Percentiles rank a stretch among this genome's conserved stretches.
These are phyloP conservation scores for Oxyura jamaicensis DNA, from an alignment of 2,113 vertebrate genomes.

Conservation along the genomic window DNA sequence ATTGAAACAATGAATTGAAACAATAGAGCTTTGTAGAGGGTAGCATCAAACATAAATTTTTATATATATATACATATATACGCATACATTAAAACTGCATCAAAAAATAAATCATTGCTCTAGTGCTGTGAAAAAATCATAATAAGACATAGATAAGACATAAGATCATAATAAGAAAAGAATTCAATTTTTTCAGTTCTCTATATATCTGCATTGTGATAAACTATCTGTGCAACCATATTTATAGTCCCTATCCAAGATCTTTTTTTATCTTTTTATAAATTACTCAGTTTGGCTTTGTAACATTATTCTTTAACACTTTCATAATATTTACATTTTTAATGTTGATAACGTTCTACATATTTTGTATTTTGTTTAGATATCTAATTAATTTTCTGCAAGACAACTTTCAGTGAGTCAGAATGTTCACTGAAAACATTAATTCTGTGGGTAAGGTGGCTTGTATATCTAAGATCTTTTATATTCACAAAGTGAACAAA, in stretches of 20 bases:
- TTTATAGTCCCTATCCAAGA: background rate
- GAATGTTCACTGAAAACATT: background rate
- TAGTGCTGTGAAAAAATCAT: background rate
- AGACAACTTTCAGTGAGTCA: background rate
- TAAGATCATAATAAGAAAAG: background rate
- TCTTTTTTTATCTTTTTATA: background rate
- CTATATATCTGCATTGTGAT: background rate
- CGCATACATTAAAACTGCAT: background rate
- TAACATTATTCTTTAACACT: background rate
- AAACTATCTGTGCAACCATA: background rate
- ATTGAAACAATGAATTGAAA: background rate
- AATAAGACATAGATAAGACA: background rate
- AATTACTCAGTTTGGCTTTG: background rate
- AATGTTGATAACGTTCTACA: background rate
- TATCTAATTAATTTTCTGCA: background rate
- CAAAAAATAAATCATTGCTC: background rate
- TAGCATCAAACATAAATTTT: background rate
- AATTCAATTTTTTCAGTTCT: background rate
- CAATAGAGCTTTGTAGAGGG: background rate
- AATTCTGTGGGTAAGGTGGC: background rate
- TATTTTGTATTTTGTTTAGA: background rate
- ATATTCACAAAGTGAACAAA: background rate
- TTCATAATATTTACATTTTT: background rate
- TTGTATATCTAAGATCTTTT: background rate
- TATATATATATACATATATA: background rate